Evolutionary conservation across 2,888 invertebrate species (phyloP), one percentile per base, ranked within the genome.

Genomic region (Caenorhabditis uteleia): DNA sequence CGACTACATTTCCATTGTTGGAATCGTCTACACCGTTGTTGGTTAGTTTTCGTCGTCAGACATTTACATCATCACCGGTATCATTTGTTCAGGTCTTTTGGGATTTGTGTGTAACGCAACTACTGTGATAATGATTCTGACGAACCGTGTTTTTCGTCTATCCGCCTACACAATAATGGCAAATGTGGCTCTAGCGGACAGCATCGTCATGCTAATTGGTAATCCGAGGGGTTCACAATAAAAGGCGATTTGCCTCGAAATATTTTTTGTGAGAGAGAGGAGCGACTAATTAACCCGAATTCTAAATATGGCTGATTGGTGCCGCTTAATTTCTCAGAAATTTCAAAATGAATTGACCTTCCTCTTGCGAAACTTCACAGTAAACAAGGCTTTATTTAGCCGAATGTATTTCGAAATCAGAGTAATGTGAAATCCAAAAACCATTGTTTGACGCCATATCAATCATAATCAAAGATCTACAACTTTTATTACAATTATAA

Each of bases 151-250:
- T 16, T 80, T 73, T 53, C 77, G 80, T 2, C 75, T 80, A 7
- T 79, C 79, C 3, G 80, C 80, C n/a, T 80, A 80, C 57, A 79
- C 80, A 10, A 74, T 80, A 6, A 80, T 80, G 80, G 79, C 79
- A 3, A 74, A 77, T 48, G 65, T 74, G 7, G 73, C 74, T 0
- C 42, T 76, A 27, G 72, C 74, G 4, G 73, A 74, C 38, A 65
- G 68, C 42, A 43, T 74, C 25, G 68, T 74, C 23, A 74, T 74
- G 73, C 29, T 73, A 14, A 66, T 72, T 16, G 62, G 65, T 66
- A 2, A 50, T 46, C 18, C n/a, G n/a, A n/a, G n/a, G n/a, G n/a
- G n/a, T n/a, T n/a, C n/a, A n/a, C n/a, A n/a, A n/a, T n/a, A 14
- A 16, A 6, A 29, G 14, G 12, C 33, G 18, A 36, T n/a, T n/a